Evolutionary conservation across 2,888 invertebrate species (phyloP).

Genomic region (Bimastos eiseni): DNA sequence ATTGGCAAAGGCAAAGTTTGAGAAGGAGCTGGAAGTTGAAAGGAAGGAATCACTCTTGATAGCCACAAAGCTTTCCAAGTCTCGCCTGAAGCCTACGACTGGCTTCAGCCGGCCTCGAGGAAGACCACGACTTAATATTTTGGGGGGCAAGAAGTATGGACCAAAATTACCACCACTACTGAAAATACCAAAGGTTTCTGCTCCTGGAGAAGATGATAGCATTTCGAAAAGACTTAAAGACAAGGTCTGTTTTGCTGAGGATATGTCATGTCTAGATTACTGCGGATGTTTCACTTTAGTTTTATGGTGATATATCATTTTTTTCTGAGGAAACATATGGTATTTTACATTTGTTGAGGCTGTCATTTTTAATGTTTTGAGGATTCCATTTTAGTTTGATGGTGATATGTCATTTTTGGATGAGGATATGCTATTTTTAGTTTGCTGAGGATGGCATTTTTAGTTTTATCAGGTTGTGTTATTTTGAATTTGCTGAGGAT

Average conservation of each 20-base stretch:
- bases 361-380: neutral
- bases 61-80: neutral
- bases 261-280: neutral
- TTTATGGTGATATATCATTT: too few relatives aligned
- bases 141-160: neutral
- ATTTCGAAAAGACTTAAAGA: constrained; percentile 22
- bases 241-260: constrained; percentile 4
- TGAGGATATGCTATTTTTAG: neutral
- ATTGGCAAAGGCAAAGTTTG: constrained; percentile 7
- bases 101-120: constrained; percentile 15
- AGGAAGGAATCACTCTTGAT: neutral
- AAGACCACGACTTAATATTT: neutral
- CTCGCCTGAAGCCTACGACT: neutral
- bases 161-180: neutral
- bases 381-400: neutral
- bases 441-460: neutral
- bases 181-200: neutral
- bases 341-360: too few relatives aligned
- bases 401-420: constrained; percentile 7
- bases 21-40: neutral
- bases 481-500: too few relatives aligned
- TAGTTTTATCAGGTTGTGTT: neutral
- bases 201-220: neutral
- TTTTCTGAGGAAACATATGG: too few relatives aligned
- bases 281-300: too few relatives aligned